Evolutionary conservation across 2,113 vertebrate species (phyloP).

Genomic region (Hippoglossus stenolepis): DNA sequence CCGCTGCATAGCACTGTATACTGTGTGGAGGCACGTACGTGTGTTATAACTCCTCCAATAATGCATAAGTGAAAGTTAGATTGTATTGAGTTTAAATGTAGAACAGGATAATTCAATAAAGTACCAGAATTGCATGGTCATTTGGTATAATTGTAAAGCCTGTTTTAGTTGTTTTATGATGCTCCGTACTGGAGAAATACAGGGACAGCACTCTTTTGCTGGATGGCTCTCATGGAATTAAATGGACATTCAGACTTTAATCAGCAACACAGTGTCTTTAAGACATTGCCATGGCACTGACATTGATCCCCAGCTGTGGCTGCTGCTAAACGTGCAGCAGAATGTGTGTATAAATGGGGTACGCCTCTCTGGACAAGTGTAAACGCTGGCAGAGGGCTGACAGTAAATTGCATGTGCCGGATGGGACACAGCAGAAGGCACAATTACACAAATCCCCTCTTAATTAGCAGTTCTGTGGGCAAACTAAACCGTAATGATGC

Average conservation of each 20-base stretch:
- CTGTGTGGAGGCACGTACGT: slow-evolving; percentile 31
- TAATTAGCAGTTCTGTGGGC: slow-evolving; percentile 86
- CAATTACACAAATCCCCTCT: slow-evolving; percentile 88
- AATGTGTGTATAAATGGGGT: slow-evolving; percentile 79
- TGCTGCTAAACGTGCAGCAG: slow-evolving; percentile 72
- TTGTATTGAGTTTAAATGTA: slow-evolving; percentile 5
- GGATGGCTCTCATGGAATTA: slow-evolving; percentile 65
- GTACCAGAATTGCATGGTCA: neutral
- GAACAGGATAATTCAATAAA: slow-evolving; percentile 10
- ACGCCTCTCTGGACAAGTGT: slow-evolving; percentile 81
- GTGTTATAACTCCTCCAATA: slow-evolving; percentile 32
- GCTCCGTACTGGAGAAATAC: slow-evolving; percentile 9
- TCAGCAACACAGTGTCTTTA: slow-evolving; percentile 76
- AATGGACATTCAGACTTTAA: slow-evolving; percentile 78
- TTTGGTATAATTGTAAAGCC: slow-evolving; percentile 22
- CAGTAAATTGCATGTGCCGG: slow-evolving; percentile 82
- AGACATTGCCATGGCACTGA: slow-evolving; percentile 73
- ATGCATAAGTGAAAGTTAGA: neutral
- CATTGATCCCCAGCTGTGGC: slow-evolving; percentile 77
- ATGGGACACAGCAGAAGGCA: slow-evolving; percentile 86
- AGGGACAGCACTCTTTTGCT: slow-evolving; percentile 30
- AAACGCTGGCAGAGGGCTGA: slow-evolving; percentile 80
- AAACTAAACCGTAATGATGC: slow-evolving; percentile 83
- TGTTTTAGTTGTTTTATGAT: slow-evolving; percentile 24
- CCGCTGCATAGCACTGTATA: slow-evolving; percentile 27